Conservation (phyloP, 2,888 invertebrate genomes). For the Cotesia congregata region DNA sequence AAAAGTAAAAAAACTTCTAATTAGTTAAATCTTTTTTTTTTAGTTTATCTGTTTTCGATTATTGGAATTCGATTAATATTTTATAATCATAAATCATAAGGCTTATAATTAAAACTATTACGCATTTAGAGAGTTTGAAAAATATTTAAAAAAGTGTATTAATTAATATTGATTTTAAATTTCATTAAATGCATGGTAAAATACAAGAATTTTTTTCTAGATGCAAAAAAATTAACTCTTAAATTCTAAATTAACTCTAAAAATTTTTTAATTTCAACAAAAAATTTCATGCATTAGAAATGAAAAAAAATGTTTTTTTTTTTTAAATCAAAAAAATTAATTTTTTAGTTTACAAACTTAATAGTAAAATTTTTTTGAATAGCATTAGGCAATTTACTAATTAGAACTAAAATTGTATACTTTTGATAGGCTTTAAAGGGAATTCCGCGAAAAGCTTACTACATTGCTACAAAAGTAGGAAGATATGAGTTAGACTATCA, state of each 20-base stretch:
- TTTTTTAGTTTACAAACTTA: background rate
- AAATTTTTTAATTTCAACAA: background rate
- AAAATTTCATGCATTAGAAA: background rate
- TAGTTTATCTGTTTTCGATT: background rate
- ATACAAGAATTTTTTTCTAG: background rate
- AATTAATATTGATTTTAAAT: background rate
- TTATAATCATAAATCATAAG: background rate
- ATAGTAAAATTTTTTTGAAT: too few species aligned
- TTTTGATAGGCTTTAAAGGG: slow-evolving; percentile 77
- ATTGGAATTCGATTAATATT: background rate
- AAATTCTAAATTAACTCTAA: background rate
- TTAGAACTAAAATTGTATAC: background rate
- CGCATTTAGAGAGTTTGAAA: background rate
- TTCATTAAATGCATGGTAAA: background rate
- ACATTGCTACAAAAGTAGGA: slow-evolving; percentile 93
- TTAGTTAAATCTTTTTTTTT: background rate
- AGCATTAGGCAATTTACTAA: background rate
- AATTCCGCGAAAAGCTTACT: slow-evolving; percentile 86
- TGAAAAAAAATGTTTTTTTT: background rate
- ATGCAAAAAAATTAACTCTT: background rate
- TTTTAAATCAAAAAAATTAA: background rate
- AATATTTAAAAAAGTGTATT: background rate
- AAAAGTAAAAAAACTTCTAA: slow-evolving; percentile 72
- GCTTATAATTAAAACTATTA: background rate
- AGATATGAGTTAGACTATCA: slow-evolving; percentile 81